Evolutionary conservation across 2,888 invertebrate species (phyloP), one percentile per base, ranked within the genome.

Genomic region (Conus canariensis): DNA sequence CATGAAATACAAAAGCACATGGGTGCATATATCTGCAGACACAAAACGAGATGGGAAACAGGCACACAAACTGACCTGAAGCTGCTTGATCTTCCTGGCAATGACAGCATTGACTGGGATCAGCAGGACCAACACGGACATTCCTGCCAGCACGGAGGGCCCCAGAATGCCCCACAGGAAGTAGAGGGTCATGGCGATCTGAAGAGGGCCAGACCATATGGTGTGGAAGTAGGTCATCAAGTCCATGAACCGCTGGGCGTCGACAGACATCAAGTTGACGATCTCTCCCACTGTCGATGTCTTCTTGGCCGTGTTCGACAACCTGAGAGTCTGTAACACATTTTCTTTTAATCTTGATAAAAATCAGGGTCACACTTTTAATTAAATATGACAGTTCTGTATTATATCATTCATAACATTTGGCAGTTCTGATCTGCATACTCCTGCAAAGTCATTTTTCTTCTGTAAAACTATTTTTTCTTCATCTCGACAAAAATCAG

Each of bases 61-160:
- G 3, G 45, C 45, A 45, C 45, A 45, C 45, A 45, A 45, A 45
- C 7, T 22, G 14, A 70, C 70, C 70, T 70, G 70, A 8, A 70
- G 22, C 70, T 70, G 70, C 14, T 8, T 14, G 1, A 8, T 16
- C 70, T 70, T 70, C 6, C 7, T 1, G 7, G 70, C 70, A 22
- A 70, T 70, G 19, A 70, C 4, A 3, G 70, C 70, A 8, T 70
- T 96, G 90, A 96, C 88, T 7, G 96, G 97, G 10, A 99, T 98
- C 90, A 99, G 97, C 88, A 99, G 97, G 82, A 99, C 97, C 98
- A 99, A 98, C 80, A 99, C 98, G 5, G 98, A 98, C 88, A 99
- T 97, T n/a, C 99, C 99, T 87, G 99, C 98, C 12, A 99, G 96
- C 0, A 99, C 98, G 0, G 99, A 98, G 0, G 98, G 97, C 0